Base-by-base conservation (phyloP, 2,888 invertebrate genomes). In the Acanthoscelides obtectus region DNA sequence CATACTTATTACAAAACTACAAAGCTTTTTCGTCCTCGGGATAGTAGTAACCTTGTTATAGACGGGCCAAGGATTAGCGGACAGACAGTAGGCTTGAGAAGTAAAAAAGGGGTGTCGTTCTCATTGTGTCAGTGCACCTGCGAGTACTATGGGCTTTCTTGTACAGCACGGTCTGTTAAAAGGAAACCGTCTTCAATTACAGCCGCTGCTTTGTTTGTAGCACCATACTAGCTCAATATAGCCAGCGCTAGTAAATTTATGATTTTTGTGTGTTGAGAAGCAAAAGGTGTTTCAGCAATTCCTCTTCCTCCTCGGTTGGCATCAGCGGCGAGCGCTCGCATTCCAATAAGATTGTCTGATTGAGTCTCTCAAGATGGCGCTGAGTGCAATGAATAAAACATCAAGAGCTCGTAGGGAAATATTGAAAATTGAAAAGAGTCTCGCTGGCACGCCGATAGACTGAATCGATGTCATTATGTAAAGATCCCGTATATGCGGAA, bases 351-450 rank as follows among this genome's bases (percentile, higher is more conserved):
- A 83, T 85, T 83, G 84, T 83, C 84, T 85, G 85, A 85, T 86
- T 85, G 85, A 84, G 84, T 83, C 84, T 81, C 83, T 82, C 84
- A 85, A 85, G 85, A 86, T 85, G 85, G 85, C 84, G 84, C 83
- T 83, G 83, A 84, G 83, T 84, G 85, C 85, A 85, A 86, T 86
- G 86, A 86, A 86, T 86, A 86, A 86, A 86, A 86, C 86, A 86
- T 86, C 85, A 84, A 85, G 84, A 84, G 82, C 82, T 83, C 82
- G 82, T 83, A 83, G 84, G 84, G 84, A 85, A 85, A 85, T 85
- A 85, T 86, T 85, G 86, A 85, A 86, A 85, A 85, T 86, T 85
- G 86, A 86, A 86, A 85, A 85, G 84, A 84, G 83, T 83, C 83
- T 81, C 83, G 79, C 80, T 81, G 82, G 83, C 82, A 81, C 81